These are phyloP conservation scores for Drosophila takahashii DNA, from an alignment of 1,140 invertebrate genomes.

Conservation along the genomic window DNA sequence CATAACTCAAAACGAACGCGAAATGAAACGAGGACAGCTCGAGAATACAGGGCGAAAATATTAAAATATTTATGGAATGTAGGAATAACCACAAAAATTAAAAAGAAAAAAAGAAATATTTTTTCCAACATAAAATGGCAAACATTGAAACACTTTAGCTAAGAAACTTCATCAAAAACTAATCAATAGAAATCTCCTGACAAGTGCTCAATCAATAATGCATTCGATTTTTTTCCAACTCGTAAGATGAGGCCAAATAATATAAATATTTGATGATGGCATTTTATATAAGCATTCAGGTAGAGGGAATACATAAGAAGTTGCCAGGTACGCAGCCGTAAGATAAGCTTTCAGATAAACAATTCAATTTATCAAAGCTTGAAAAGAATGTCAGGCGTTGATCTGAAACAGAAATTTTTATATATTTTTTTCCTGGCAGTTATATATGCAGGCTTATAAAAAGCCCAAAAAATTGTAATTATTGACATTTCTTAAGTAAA, in stretches of 20 bases:
- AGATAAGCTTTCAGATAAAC: constrained; percentile 19
- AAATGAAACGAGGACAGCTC: constrained; percentile 38
- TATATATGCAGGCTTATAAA: background rate
- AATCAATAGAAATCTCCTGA: constrained; percentile 10
- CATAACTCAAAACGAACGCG: constrained; percentile 65
- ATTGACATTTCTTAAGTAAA: no score
- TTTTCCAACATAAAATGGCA: no score
- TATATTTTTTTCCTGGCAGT: background rate
- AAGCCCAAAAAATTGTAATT: no score
- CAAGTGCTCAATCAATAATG: constrained; percentile 55
- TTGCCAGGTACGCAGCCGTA: constrained; percentile 30
- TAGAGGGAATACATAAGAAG: constrained; percentile 50
- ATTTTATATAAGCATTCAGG: constrained; percentile 1
- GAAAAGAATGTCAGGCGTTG: background rate
- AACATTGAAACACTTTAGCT: background rate
- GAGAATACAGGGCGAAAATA: constrained; percentile 25
- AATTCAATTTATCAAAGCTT: constrained; percentile 57
- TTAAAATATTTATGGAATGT: constrained; percentile 41
- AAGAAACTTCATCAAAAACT: background rate
- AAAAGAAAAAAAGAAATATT: background rate
- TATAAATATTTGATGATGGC: constrained; percentile 42
- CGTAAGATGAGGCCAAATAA: constrained; percentile 50
- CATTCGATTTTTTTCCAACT: constrained; percentile 38
- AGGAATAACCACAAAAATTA: constrained; percentile 1
- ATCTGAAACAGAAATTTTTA: background rate